A percentile compares a stretch with the other conserved stretches of the same genome.
Evolutionary conservation across 2,888 invertebrate species (phyloP).

Genomic region (Caenorhabditis sulstoni): DNA sequence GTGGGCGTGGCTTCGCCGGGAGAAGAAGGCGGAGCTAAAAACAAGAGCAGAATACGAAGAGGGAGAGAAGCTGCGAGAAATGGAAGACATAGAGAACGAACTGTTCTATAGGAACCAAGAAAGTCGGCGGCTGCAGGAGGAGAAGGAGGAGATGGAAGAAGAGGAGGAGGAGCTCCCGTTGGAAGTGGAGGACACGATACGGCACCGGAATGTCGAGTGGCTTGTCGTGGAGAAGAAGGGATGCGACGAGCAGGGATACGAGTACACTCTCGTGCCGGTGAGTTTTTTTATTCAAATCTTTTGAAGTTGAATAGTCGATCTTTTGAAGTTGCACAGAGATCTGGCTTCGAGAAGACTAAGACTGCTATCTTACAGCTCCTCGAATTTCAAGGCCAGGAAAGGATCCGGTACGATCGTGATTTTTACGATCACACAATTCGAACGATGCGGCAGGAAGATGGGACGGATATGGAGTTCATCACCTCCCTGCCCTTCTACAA

Average conservation of each 20-base stretch:
- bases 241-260: constrained; percentile 24
- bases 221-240: constrained; percentile 40
- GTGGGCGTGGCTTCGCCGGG: background rate
- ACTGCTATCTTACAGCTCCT: too few relatives aligned
- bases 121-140: background rate
- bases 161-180: background rate
- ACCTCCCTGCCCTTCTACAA: constrained; percentile 31
- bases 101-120: background rate
- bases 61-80: background rate
- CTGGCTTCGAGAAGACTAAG: too few relatives aligned
- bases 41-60: background rate
- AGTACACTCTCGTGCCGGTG: constrained; percentile 32
- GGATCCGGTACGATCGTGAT: constrained; percentile 21
- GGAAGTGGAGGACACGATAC: background rate
- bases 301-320: too few relatives aligned
- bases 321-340: too few relatives aligned
- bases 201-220: constrained; percentile 20
- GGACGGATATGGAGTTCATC: constrained; percentile 8
- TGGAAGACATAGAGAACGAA: background rate
- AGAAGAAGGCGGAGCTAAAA: background rate
- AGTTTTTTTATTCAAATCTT: background rate
- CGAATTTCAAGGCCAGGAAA: constrained; percentile 3
- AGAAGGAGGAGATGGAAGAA: background rate
- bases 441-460: constrained; percentile 26
- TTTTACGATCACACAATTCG: constrained; percentile 21